Evolutionary conservation across 2,888 invertebrate species (phyloP), one percentile per base, ranked within the genome.

Genomic region (Baccha elongata): DNA sequence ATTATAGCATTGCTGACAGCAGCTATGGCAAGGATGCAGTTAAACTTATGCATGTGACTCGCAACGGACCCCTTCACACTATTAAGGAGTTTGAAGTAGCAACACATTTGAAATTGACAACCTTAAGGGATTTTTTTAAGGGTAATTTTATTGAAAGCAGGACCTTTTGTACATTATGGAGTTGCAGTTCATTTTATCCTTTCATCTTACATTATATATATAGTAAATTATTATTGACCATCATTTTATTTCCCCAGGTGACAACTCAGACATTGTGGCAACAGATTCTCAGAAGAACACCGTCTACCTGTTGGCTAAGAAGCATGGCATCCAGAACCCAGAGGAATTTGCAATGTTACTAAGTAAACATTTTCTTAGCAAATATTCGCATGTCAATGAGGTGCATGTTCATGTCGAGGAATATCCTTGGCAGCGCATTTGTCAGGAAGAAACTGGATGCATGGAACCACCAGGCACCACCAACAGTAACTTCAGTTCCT

Each of bases 271-370:
- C 87, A 94, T 96, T 78, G 94, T 96, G 15, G 96, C 96, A 10
- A 96, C 96, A 0, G 96, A 96, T 87, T 94, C 95, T 0, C 96
- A 96, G 89, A 96, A 96, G 91, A 96, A 96, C 88, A 96, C 95
- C 1, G 94, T 96, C 37, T 96, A 95, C 88, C 90, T 96, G 40
- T 89, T 96, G 85, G 96, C 96, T 6, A 96, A 95, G 88, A 94
- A 95, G 87, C 92, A 94, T 88, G 96, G 96, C 55, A 93, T 96
- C 29, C 93, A 94, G 86, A 94, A 94, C 23, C 95, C 95, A 0
- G 96, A 96, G 89, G 94, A 94, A 86, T 96, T 96, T 88, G 96
- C 93, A 0, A 91, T 95, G 17, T 90, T 94, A n/a, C 92, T 96
- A 15, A 93, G 94, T 86, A 92, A 93, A 72, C 96, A 96, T 89